Evolutionary conservation across 30 jellyfish, hydroid and myxozoan species (phyloP).

Genomic region (Cassiopea xamachana): DNA sequence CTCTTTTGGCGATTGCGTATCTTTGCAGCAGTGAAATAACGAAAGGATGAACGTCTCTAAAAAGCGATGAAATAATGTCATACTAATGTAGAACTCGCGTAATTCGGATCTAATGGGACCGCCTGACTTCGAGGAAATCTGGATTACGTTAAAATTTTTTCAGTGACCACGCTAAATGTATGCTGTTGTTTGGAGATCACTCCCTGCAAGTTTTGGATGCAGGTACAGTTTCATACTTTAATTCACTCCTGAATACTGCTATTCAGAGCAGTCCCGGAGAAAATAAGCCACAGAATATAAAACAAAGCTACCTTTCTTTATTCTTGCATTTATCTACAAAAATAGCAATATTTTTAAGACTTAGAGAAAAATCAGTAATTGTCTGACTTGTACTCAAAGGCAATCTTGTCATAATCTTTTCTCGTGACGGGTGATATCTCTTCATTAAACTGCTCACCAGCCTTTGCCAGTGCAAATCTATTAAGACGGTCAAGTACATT

Average conservation of each 20-base stretch:
- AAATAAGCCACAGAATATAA: not conserved
- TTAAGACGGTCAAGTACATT: not conserved
- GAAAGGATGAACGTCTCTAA: slow-evolving; percentile 50
- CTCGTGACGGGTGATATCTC: not conserved
- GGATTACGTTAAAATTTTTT: not conserved
- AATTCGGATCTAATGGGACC: not conserved
- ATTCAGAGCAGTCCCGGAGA: not conserved
- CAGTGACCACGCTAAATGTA: not conserved
- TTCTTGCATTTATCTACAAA: not conserved
- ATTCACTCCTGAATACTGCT: slow-evolving; percentile 1
- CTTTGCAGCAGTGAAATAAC: slow-evolving; percentile 36
- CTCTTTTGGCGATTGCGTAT: slow-evolving; percentile 2
- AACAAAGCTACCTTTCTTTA: not conserved
- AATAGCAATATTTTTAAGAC: not conserved
- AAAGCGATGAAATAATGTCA: not conserved
- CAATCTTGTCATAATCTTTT: not conserved
- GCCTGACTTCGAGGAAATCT: not conserved
- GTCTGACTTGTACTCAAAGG: not conserved
- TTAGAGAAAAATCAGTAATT: not conserved
- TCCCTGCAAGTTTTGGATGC: not conserved
- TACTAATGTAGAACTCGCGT: not conserved
- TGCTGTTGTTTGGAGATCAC: not conserved
- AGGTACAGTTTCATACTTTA: not conserved
- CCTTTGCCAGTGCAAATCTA: not conserved
- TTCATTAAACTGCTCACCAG: not conserved